Evolutionary conservation across 1,140 invertebrate genomes (phyloP), one percentile per base, ranked within the genome.

Genomic region (Drosophila melanica): DNA sequence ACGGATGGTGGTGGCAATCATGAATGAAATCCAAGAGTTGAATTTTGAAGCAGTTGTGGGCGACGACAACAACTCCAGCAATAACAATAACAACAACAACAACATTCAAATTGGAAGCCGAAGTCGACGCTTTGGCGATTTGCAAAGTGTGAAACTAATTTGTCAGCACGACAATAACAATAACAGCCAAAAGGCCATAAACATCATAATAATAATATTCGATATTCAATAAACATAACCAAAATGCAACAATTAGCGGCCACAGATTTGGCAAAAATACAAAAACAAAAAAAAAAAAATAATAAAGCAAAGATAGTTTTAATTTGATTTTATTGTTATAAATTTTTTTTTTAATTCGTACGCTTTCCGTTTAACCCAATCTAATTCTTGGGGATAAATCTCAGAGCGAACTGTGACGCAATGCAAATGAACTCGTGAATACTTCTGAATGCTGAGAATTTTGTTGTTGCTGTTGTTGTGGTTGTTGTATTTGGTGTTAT

Each of bases 121-220:
- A 42, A 44, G 16, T 42, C 62, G 48, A 57, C 47, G 58, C 47
- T 75, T 84, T 71, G 73, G 63, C 54, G 62, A 73, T 77, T 74
- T 77, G 84, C 84, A 77, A 80, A 89, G 84, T 89, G 84, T 89
- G 84, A 89, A 89, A 89, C 84, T 84, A 89, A 89, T 89, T 89
- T 89, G 84, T 89, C 84, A 89, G 84, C 79, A 80, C 84, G 84
- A 87, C 84, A 89, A 87, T 87, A 76, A 76, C 73, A 58, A 67
- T 58, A 81, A 81, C 70, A 82, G 77, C 73, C 84, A 75, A 89
- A 89, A 45, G 41, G 84, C 84, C 67, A 89, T 89, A 89, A 89
- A 84, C 79, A 84, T 87, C 79, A 89, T 89, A 89, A 89, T 90
- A 89, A 89, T 90, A 89, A 89, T 72, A 72, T 54, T 76, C 41